phyloP scores from a whole-genome alignment of 2,113 vertebrate species.

The Vombatus ursinus region DNA sequence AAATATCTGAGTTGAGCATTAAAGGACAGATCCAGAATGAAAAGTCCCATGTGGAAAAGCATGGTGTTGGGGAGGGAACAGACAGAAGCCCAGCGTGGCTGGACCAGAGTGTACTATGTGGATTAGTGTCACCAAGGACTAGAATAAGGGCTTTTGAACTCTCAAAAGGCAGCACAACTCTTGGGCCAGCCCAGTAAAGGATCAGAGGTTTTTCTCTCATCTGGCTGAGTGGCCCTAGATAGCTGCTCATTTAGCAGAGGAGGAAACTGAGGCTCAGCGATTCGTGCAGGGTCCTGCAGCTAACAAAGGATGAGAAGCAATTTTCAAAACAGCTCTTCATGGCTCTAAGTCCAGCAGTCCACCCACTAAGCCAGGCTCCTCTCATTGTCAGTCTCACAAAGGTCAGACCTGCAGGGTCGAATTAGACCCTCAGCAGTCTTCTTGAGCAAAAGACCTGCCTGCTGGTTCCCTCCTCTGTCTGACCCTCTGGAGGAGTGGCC shows the following conservation, averaged over 20 bases:
- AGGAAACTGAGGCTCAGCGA: background rate
- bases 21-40: no score
- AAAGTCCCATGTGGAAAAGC: no score
- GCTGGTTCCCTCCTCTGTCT: background rate
- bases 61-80: background rate
- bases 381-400: slow-evolving; percentile 31
- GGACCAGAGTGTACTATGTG: background rate
- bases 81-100: background rate
- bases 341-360: background rate
- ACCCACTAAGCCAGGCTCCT: background rate
- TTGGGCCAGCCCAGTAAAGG: background rate
- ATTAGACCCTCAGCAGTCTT: background rate
- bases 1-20: no score
- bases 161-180: background rate
- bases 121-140: background rate
- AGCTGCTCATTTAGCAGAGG: background rate
- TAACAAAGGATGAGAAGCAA: background rate
- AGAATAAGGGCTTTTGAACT: background rate
- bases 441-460: background rate
- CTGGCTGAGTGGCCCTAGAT: background rate
- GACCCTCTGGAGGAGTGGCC: background rate
- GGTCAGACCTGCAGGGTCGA: background rate
- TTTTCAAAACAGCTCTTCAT: background rate
- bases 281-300: background rate
- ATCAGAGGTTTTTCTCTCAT: background rate